Percentiles rank a stretch among this genome's conserved stretches.
Conservation (phyloP, 1,140 invertebrate genomes). For the Drosophila repletoides region DNA sequence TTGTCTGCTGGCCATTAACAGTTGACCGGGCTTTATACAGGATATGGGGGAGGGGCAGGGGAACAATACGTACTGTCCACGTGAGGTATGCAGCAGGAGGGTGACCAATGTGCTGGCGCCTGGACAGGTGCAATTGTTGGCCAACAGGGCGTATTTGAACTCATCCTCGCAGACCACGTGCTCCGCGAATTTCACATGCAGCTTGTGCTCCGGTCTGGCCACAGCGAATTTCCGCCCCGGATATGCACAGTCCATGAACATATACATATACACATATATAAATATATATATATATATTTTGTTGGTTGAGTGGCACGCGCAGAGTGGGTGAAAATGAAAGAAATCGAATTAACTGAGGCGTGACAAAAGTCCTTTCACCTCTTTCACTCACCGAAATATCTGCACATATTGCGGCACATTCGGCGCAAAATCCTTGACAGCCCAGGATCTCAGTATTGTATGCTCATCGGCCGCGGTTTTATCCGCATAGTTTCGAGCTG, state of each 20-base stretch:
- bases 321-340: conserved; percentile 24
- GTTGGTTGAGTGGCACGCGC: conserved; percentile 20
- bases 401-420: conserved; percentile 98
- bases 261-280: background rate
- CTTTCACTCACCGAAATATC: conserved; percentile 88
- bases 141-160: conserved; percentile 97
- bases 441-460: conserved; percentile 98
- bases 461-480: conserved; percentile 98
- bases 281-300: background rate
- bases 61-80: conserved; percentile 91
- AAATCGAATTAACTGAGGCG: conserved; percentile 44
- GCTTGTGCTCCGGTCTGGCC: conserved; percentile 95
- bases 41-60: background rate
- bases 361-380: conserved; percentile 1
- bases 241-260: conserved; percentile 38
- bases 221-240: conserved; percentile 57
- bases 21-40: conserved; percentile 38
- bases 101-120: conserved; percentile 98
- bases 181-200: conserved; percentile 99
- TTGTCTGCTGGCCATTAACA: conserved; percentile 43
- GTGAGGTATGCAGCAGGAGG: conserved; percentile 95
- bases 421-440: conserved; percentile 98
- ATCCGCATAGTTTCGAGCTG: conserved; percentile 97
- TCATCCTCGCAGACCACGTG: conserved; percentile 99
- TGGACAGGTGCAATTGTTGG: conserved; percentile 98